phyloP scores from a whole-genome alignment of 2,113 vertebrate species.

The Desmodus rotundus region DNA sequence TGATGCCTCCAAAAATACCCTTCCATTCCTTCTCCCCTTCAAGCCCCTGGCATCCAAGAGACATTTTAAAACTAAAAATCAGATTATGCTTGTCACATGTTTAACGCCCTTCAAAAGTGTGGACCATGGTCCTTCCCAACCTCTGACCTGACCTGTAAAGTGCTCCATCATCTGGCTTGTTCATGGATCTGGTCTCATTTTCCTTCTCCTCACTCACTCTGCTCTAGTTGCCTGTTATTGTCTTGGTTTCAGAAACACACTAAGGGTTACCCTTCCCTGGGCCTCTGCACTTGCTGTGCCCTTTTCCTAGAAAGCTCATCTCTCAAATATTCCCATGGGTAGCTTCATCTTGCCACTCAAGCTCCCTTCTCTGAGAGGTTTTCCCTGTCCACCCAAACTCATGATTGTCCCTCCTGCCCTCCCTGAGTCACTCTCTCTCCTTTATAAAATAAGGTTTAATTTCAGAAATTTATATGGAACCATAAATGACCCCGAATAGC shows the following conservation, averaged over 20 bases:
- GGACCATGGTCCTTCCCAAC: fast-evolving
- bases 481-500: too few relatives aligned
- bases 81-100: background rate
- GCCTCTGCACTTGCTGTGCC: background rate
- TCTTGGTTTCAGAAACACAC: background rate
- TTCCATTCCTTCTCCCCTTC: background rate
- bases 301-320: background rate
- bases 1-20: background rate
- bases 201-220: background rate
- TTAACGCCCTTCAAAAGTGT: background rate
- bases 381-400: background rate
- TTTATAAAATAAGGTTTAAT: background rate
- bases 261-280: background rate
- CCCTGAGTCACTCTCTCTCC: background rate
- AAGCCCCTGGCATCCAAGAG: background rate
- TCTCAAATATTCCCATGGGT: background rate
- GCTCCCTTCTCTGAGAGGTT: background rate
- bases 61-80: background rate
- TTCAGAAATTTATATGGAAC: too few relatives aligned
- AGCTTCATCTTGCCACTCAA: background rate
- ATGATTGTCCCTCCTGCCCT: background rate
- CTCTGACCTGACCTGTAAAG: background rate
- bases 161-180: background rate
- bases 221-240: too few relatives aligned
- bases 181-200: background rate